Conservation (phyloP, 2,888 invertebrate genomes). For the Aromia moschata region DNA sequence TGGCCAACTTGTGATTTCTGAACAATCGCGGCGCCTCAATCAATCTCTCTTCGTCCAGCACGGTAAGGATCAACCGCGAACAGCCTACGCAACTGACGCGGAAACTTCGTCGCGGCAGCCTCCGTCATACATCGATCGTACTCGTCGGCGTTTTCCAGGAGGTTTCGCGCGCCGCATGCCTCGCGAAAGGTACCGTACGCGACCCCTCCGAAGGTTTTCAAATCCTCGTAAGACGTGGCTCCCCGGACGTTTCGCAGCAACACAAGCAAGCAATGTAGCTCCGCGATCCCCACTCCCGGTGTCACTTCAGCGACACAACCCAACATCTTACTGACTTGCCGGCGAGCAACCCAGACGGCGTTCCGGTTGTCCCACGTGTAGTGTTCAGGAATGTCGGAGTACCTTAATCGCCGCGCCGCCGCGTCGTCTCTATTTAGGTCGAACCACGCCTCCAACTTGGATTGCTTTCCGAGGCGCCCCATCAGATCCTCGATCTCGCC, state of each 20-base stretch:
- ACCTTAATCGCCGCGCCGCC: too few species aligned
- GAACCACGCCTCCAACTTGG: too few species aligned
- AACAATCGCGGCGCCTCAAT: background rate
- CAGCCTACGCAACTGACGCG: background rate
- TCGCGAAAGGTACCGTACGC: background rate
- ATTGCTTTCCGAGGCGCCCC: too few species aligned
- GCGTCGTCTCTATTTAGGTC: too few species aligned
- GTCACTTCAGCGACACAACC: too few species aligned
- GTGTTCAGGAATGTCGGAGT: conserved; percentile 1
- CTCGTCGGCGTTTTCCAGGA: background rate
- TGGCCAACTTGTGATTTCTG: too few species aligned
- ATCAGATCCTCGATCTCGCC: too few species aligned
- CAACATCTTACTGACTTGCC: too few species aligned
- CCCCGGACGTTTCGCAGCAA: background rate
- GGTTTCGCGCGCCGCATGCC: background rate
- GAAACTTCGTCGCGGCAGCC: background rate
- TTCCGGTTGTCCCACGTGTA: too few species aligned
- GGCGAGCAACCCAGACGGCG: too few species aligned
- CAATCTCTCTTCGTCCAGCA: background rate
- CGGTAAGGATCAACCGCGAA: background rate
- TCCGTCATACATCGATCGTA: background rate
- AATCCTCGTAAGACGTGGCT: too few species aligned
- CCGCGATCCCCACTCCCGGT: background rate
- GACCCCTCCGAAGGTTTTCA: background rate
- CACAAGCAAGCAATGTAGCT: background rate